Conservation (phyloP, 2,888 invertebrate genomes). For the Endotricha flammealis region DNA sequence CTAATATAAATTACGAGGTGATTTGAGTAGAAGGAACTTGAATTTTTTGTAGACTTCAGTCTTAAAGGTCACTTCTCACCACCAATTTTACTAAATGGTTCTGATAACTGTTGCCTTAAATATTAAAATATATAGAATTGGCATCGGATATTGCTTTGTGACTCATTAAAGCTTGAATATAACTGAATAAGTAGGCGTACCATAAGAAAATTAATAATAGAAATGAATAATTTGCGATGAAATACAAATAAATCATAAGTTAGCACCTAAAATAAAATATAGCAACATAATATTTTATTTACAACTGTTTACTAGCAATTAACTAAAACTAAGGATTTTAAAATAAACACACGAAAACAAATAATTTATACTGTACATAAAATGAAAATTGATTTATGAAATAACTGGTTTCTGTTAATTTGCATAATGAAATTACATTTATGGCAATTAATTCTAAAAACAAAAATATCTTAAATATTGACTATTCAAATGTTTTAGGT, state of each 20-base stretch:
- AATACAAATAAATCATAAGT: conserved; percentile 36
- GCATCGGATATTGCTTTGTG: conserved; percentile 44
- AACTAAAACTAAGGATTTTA: conserved; percentile 59
- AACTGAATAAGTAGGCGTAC: conserved; percentile 29
- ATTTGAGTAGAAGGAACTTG: conserved; percentile 75
- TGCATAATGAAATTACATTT: conserved; percentile 47
- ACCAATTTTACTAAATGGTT: conserved; percentile 56
- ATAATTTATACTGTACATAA: conserved; percentile 73
- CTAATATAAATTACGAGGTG: conserved; percentile 78
- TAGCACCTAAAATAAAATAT: conserved; percentile 73
- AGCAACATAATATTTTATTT: conserved; percentile 65
- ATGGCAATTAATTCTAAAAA: conserved; percentile 59
- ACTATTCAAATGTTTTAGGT: conserved; percentile 34
- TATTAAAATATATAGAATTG: conserved; percentile 29
- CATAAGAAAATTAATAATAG: conserved; percentile 29
- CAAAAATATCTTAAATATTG: conserved; percentile 37
- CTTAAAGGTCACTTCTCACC: conserved; percentile 66
- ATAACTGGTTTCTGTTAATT: conserved; percentile 50
- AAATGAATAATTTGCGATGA: conserved; percentile 25
- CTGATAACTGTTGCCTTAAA: conserved; percentile 67
- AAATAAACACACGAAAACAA: conserved; percentile 61
- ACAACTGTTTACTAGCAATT: conserved; percentile 64
- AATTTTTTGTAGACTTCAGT: conserved; percentile 53
- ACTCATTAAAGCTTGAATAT: conserved; percentile 49
- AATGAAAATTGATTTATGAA: conserved; percentile 43